These are phyloP conservation scores for Oreochromis grahami DNA, from an alignment of 2,797 vertebrate species.

Conservation along the genomic window DNA sequence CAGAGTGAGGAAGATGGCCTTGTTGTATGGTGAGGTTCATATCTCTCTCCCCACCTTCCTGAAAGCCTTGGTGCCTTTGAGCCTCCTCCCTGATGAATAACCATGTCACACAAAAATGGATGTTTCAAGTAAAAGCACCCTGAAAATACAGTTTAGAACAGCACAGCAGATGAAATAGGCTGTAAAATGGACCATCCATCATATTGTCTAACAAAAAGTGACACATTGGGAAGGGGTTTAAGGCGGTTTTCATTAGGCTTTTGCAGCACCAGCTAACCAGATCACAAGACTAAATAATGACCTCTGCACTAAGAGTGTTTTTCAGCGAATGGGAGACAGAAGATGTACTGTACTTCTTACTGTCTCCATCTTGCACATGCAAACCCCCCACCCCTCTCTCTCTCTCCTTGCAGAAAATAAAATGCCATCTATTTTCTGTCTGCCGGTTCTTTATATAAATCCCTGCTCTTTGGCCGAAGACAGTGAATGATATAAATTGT, in stretches of 20 bases:
- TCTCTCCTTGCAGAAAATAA: constrained; percentile 58
- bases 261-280: constrained; percentile 62
- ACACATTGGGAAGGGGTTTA: constrained; percentile 62
- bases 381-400: neutral
- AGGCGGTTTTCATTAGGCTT: constrained; percentile 73
- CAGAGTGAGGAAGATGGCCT: constrained; percentile 7
- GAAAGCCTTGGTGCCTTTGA: constrained; percentile 52
- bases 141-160: constrained; percentile 80
- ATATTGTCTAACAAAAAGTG: constrained; percentile 71
- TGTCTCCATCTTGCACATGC: constrained; percentile 31
- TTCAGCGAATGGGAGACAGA: constrained; percentile 45
- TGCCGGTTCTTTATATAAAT: constrained; percentile 65
- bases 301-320: constrained; percentile 64
- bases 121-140: constrained; percentile 78
- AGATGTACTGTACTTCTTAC: constrained; percentile 48
- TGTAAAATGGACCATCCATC: constrained; percentile 81
- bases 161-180: constrained; percentile 75
- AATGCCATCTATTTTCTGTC: constrained; percentile 64
- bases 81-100: constrained; percentile 77
- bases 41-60: constrained; percentile 46
- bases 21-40: constrained; percentile 4
- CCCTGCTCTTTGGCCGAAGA: constrained; percentile 55
- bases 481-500: constrained; percentile 71
- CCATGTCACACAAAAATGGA: constrained; percentile 79
- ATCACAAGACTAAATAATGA: constrained; percentile 73